Percentiles rank a stretch among this genome's conserved stretches.
phyloP scores from a whole-genome alignment of 2,113 vertebrate genomes.

The Irena cyanogastra region DNA sequence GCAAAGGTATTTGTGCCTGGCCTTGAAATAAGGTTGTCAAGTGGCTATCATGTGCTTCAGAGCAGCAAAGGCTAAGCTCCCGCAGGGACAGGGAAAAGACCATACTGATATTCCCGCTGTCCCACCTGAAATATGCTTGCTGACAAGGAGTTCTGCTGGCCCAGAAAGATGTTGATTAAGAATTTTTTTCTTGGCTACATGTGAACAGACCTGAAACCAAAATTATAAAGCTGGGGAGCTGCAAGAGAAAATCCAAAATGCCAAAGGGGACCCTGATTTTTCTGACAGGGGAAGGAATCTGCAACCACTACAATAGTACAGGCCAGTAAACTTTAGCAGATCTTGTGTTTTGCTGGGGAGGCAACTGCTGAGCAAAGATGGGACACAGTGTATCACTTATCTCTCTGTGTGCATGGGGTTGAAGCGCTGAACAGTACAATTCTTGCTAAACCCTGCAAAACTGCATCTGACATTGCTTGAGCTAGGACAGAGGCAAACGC shows the following conservation, averaged over 20 bases:
- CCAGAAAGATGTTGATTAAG: neutral
- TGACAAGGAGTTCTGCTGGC: neutral
- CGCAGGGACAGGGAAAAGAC: neutral
- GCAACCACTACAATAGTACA: neutral
- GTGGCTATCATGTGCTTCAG: neutral
- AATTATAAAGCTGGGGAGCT: neutral
- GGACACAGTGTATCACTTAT: neutral
- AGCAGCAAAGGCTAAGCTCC: neutral
- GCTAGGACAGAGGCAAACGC: neutral
- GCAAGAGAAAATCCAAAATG: neutral
- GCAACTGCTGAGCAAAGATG: neutral
- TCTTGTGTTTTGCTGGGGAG: neutral
- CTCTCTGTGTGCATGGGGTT: neutral
- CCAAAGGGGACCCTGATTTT: neutral
- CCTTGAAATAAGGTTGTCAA: neutral
- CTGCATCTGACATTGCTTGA: neutral
- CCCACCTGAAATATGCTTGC: neutral
- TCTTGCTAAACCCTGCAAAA: constrained; percentile 22
- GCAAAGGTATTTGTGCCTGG: accelerated
- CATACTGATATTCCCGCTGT: neutral
- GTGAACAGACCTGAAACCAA: neutral
- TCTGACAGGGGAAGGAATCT: neutral
- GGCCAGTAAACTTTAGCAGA: neutral
- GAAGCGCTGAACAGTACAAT: neutral
- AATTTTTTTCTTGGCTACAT: neutral